A percentile compares a stretch with the other conserved stretches of the same genome.
These are phyloP conservation scores for Pyralis farinalis DNA, from an alignment of 2,888 invertebrate genomes.

Conservation along the genomic window DNA sequence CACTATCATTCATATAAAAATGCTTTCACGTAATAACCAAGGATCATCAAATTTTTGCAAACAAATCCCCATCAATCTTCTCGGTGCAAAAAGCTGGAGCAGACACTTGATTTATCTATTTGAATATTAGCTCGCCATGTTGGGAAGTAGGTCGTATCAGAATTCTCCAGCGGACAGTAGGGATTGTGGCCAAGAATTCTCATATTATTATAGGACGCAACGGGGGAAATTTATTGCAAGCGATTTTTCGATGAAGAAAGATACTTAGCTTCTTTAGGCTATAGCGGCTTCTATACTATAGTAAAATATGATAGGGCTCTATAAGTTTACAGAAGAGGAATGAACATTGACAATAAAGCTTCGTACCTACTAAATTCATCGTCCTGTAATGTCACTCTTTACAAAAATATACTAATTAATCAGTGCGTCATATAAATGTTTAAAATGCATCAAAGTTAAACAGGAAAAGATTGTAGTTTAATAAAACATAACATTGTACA, in stretches of 20 bases:
- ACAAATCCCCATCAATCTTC: conserved; percentile 62
- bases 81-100: conserved; percentile 53
- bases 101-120: conserved; percentile 70
- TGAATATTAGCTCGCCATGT: conserved; percentile 58
- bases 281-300: too few species aligned
- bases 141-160: conserved; percentile 40
- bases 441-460: too few species aligned
- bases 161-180: conserved; percentile 25
- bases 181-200: conserved; percentile 25
- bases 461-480: too few species aligned
- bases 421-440: too few species aligned
- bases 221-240: conserved; percentile 20
- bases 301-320: too few species aligned
- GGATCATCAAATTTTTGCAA: conserved; percentile 53
- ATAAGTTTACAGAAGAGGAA: too few species aligned
- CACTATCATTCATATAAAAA: conserved; percentile 51
- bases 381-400: too few species aligned
- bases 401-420: too few species aligned
- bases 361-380: too few species aligned
- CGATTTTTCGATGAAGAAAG: conserved; percentile 16
- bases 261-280: not conserved
- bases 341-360: too few species aligned
- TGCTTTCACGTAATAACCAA: conserved; percentile 42
- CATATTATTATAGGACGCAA: conserved; percentile 20
- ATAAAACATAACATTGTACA: too few species aligned